phyloP scores from a whole-genome alignment of 53 echinoderm and acorn worm genomes.

The Henricia sp. region DNA sequence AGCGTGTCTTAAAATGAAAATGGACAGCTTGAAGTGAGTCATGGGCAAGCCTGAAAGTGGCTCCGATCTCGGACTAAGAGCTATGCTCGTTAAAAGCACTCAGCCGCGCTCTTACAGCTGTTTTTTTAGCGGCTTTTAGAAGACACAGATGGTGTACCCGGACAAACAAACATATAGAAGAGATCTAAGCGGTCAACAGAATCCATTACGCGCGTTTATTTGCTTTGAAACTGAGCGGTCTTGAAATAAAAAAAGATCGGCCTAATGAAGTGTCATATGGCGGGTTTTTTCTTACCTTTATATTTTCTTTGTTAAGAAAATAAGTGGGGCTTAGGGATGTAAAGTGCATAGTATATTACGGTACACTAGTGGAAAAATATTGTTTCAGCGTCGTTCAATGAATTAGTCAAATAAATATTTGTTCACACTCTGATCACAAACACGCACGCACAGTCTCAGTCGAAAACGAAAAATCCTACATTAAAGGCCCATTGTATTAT shows the following conservation, averaged over 20 bases:
- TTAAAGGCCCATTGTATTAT: too few species aligned
- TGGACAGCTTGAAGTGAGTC: too few species aligned
- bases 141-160: not conserved
- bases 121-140: not conserved
- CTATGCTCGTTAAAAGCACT: conserved; percentile 16
- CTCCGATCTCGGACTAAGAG: not conserved
- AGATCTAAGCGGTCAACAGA: not conserved
- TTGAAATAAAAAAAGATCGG: not conserved
- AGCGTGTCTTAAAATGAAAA: too few species aligned
- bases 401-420: too few species aligned
- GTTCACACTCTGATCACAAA: too few species aligned
- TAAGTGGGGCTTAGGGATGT: too few species aligned
- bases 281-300: not conserved
- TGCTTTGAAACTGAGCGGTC: not conserved
- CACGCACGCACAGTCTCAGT: too few species aligned
- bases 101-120: conserved; percentile 1
- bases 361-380: too few species aligned
- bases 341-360: too few species aligned
- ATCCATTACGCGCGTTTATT: conserved; percentile 7
- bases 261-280: conserved; percentile 13
- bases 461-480: too few species aligned
- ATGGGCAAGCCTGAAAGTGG: conserved; percentile 1
- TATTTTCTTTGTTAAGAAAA: too few species aligned
- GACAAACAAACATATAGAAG: not conserved
- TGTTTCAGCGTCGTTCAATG: too few species aligned